phyloP scores from a whole-genome alignment of 2,888 invertebrate species.

The Polietes domitor region DNA sequence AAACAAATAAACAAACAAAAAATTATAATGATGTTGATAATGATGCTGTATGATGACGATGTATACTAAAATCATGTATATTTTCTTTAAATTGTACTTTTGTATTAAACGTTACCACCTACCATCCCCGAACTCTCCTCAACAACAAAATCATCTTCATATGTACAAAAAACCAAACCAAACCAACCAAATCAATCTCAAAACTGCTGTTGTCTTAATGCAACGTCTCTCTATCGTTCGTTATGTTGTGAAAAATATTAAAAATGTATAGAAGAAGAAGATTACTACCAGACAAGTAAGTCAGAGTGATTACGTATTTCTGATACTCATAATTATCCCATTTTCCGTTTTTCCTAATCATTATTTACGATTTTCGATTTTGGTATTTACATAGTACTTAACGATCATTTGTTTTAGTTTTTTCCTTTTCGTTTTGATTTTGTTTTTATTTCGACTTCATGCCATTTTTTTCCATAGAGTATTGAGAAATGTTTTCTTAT shows the following conservation, averaged over 20 bases:
- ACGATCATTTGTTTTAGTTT: conserved; percentile 3
- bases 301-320: conserved; percentile 72
- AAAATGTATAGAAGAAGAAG: conserved; percentile 82
- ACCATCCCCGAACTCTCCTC: conserved; percentile 52
- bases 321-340: conserved; percentile 46
- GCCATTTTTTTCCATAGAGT: conserved; percentile 60
- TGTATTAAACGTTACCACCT: conserved; percentile 49
- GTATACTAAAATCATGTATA: conserved; percentile 33
- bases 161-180: conserved; percentile 62
- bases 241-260: conserved; percentile 68
- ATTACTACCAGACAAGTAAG: conserved; percentile 86
- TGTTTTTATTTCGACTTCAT: conserved; percentile 46
- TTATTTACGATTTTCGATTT: conserved; percentile 18
- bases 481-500: conserved; percentile 40
- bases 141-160: conserved; percentile 61
- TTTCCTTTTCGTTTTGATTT: conserved; percentile 40
- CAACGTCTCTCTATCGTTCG: conserved; percentile 54
- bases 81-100: conserved; percentile 64
- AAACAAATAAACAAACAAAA: background rate
- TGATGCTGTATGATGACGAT: too few species aligned
- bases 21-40: too few species aligned
- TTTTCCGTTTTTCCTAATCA: conserved; percentile 46
- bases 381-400: conserved; percentile 24
- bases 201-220: conserved; percentile 56
- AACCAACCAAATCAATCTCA: conserved; percentile 51